Conservation (phyloP, 2,113 vertebrate species). For the Xiphophorus couchianus region DNA sequence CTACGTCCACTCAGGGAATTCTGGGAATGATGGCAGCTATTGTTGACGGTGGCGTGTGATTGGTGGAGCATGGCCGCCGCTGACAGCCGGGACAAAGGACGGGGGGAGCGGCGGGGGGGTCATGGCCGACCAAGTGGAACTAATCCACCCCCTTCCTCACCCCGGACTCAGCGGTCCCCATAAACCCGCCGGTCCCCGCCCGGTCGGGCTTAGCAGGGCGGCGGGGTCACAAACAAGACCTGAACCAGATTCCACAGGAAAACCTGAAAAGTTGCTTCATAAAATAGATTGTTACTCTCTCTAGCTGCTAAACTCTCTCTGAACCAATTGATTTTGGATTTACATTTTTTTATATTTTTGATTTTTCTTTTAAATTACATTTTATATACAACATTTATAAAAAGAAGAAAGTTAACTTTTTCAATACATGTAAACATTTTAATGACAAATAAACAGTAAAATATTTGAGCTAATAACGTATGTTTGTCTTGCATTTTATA, state of each 20-base stretch:
- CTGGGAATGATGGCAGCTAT: slow-evolving; percentile 70
- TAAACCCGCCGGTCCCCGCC: neutral
- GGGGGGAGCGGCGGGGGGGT: slow-evolving; percentile 6
- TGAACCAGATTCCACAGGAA: neutral
- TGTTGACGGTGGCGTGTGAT: slow-evolving; percentile 79
- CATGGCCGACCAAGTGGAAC: slow-evolving; percentile 69
- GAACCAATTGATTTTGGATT: neutral
- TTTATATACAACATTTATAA: no score
- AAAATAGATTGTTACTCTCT: neutral
- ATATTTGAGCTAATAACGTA: neutral
- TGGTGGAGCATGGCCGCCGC: slow-evolving; percentile 73
- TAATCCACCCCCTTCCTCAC: slow-evolving; percentile 63
- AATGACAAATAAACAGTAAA: no score
- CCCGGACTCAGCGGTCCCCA: slow-evolving; percentile 11
- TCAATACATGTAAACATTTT: no score
- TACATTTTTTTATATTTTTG: neutral
- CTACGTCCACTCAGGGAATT: slow-evolving; percentile 62
- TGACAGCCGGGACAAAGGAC: slow-evolving; percentile 76
- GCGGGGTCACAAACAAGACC: slow-evolving; percentile 24
- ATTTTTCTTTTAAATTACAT: no score
- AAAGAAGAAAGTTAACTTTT: no score
- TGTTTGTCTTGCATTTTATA: neutral
- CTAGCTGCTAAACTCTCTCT: neutral
- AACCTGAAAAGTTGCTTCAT: neutral
- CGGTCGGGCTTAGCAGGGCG: neutral